Evolutionary conservation across 2,797 vertebrate genomes (phyloP).

Genomic region (Ctenochaetus hawaiiensis): DNA sequence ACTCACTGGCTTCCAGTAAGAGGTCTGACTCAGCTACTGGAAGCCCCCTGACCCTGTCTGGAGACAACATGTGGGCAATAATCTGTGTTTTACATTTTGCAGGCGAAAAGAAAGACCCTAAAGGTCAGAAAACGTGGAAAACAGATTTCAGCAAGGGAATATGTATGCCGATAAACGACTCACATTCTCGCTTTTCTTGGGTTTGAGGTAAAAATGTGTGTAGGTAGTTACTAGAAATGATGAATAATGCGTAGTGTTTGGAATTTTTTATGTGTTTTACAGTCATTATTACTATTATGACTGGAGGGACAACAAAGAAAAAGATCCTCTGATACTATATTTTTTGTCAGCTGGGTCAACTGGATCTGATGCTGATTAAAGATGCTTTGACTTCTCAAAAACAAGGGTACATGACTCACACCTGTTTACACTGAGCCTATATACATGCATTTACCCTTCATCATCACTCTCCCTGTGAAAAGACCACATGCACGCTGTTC

Average conservation of each 20-base stretch:
- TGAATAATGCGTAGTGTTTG: background rate
- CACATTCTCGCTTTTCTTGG: background rate
- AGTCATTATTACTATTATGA: background rate
- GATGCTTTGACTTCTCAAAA: conserved; percentile 22
- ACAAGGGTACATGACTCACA: conserved; percentile 13
- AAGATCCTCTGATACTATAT: background rate
- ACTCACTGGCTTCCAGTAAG: conserved; percentile 86
- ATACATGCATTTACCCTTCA: conserved; percentile 7
- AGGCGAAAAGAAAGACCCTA: conserved; percentile 17
- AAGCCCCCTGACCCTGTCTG: conserved; percentile 78
- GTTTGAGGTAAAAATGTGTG: background rate
- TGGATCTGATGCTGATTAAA: conserved; percentile 9
- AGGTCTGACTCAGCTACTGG: conserved; percentile 79
- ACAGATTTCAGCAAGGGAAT: conserved; percentile 3
- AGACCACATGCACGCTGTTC: conserved; percentile 9
- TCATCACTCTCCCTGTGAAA: conserved; percentile 15
- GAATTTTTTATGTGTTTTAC: background rate
- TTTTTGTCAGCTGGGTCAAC: background rate
- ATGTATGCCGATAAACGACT: background rate
- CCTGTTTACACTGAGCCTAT: background rate
- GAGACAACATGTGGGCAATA: conserved; percentile 48
- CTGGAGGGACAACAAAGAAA: background rate
- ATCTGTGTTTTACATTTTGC: conserved; percentile 58
- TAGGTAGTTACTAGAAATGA: background rate
- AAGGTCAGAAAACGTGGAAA: conserved; percentile 14